Evolutionary conservation across 2,888 invertebrate genomes (phyloP), one percentile per base, ranked within the genome.

Genomic region (Drosophila bunnanda): DNA sequence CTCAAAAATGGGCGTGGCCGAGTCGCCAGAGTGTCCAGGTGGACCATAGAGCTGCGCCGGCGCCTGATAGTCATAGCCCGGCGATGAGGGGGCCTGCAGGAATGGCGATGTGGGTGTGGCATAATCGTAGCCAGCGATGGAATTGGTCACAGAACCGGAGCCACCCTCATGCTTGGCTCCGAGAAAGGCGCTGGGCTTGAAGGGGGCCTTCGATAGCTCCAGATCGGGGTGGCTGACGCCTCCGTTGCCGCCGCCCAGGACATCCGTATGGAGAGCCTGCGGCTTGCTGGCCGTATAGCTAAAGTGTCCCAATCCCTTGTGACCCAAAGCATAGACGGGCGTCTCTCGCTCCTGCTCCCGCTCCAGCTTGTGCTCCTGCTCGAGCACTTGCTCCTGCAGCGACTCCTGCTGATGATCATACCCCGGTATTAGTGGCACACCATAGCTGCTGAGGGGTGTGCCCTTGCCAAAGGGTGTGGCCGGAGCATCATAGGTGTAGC

Each of bases 281-380:
- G 92, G 91, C 48, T 90, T 92, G 72, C 89, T 92, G 58, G 91
- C 75, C 3, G 84, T 81, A 56, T 80, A 91, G 25, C 56, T 76
- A 53, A 91, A 92, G 69, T 92, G 92, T 0, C 92, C 91, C 25
- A 92, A 58, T 7, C 92, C 92, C 68, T 92, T 92, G 66, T 92
- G 92, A 0, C 92, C 92, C 39, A 86, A 53, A 0, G 92, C 92
- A 74, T 92, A 92, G 8, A 79, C 68, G 0, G 92, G 92, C 0
- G 87, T 62, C 66, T 79, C 82, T 10, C 78, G 74, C 2, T 79
- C 77, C 22, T 52, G 50, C 1, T 55, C 68, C 10, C 39, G 34
- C 13, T 60, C 67, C 8, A 30, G 30, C 12, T 66, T 65, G 2
- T 41, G 46, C 15, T 84, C 72, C 17, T 70, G 69, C 48, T 70